phyloP scores from a whole-genome alignment of 2,888 invertebrate genomes.

The Emesis russula region DNA sequence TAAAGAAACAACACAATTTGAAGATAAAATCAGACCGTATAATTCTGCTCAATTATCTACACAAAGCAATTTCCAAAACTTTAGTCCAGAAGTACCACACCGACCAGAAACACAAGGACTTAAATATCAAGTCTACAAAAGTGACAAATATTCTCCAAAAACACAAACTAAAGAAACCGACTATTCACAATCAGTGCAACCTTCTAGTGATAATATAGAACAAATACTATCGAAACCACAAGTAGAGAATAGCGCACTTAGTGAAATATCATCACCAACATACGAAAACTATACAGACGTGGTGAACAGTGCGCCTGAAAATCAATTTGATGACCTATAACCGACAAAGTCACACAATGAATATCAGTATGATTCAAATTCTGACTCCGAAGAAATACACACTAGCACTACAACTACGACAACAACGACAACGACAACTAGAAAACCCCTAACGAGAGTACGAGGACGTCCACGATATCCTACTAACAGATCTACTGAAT shows the following conservation, averaged over 20 bases:
- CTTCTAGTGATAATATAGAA: slow-evolving; percentile 80
- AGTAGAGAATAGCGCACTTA: slow-evolving; percentile 89
- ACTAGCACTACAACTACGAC: slow-evolving; percentile 91
- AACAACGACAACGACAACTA: slow-evolving; percentile 92
- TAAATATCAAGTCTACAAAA: slow-evolving; percentile 91
- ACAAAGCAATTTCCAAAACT: slow-evolving; percentile 92
- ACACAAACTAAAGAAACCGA: slow-evolving; percentile 87
- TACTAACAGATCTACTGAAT: slow-evolving; percentile 92
- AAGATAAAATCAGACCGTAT: slow-evolving; percentile 53
- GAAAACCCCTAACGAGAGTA: slow-evolving; percentile 91
- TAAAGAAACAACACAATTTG: slow-evolving; percentile 90
- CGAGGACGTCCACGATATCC: slow-evolving; percentile 94
- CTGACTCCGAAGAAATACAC: slow-evolving; percentile 89
- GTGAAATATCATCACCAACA: slow-evolving; percentile 89
- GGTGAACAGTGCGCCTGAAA: slow-evolving; percentile 88
- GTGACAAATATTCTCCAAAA: slow-evolving; percentile 91
- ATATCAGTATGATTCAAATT: slow-evolving; percentile 90
- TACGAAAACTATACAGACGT: slow-evolving; percentile 89
- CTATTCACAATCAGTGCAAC: slow-evolving; percentile 63
- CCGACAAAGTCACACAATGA: slow-evolving; percentile 90
- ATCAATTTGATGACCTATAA: slow-evolving; percentile 87
- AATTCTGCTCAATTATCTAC: slow-evolving; percentile 90
- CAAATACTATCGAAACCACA: slow-evolving; percentile 78
- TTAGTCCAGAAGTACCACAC: slow-evolving; percentile 93
- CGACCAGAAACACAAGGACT: slow-evolving; percentile 92